Percentiles rank a stretch among this genome's conserved stretches.
These are phyloP conservation scores for Escarpia spicata DNA, from an alignment of 2,888 invertebrate genomes.

Conservation along the genomic window DNA sequence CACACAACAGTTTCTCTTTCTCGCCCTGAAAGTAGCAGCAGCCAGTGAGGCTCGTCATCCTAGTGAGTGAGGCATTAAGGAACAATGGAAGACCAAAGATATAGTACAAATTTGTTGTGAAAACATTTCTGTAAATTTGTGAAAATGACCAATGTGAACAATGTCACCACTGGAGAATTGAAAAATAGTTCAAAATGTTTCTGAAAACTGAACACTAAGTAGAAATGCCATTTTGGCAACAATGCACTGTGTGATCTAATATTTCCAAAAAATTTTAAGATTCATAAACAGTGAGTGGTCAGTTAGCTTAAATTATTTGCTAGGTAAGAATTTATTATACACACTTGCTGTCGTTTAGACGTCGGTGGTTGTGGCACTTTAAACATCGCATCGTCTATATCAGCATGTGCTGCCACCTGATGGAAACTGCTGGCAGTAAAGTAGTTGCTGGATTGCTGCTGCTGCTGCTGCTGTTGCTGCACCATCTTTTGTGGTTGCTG, in stretches of 20 bases:
- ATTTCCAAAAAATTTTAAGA: not conserved
- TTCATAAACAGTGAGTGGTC: not conserved
- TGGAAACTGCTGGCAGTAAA: slow-evolving; percentile 14
- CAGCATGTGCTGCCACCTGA: not conserved
- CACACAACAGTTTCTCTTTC: slow-evolving; percentile 41
- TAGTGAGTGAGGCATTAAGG: slow-evolving; percentile 14
- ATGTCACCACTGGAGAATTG: not conserved
- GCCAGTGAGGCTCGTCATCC: not conserved
- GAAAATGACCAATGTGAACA: not conserved
- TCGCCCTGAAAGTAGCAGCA: slow-evolving; percentile 33
- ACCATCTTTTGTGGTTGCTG: not conserved
- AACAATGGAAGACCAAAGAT: not conserved
- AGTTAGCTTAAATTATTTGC: not conserved
- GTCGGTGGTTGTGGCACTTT: slow-evolving; percentile 13
- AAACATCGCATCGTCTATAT: not conserved
- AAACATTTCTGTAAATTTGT: not conserved
- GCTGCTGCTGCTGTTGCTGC: slow-evolving; percentile 32
- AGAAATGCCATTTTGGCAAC: not conserved
- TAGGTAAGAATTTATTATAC: not conserved
- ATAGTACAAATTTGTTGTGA: not conserved
- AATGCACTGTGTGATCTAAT: not conserved
- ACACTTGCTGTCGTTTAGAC: slow-evolving; percentile 3
- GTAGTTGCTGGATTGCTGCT: slow-evolving; percentile 30
- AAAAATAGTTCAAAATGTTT: not conserved
- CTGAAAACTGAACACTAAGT: not conserved